Conservation (phyloP, 1,140 invertebrate species). For the Teleogryllus occipitalis region DNA sequence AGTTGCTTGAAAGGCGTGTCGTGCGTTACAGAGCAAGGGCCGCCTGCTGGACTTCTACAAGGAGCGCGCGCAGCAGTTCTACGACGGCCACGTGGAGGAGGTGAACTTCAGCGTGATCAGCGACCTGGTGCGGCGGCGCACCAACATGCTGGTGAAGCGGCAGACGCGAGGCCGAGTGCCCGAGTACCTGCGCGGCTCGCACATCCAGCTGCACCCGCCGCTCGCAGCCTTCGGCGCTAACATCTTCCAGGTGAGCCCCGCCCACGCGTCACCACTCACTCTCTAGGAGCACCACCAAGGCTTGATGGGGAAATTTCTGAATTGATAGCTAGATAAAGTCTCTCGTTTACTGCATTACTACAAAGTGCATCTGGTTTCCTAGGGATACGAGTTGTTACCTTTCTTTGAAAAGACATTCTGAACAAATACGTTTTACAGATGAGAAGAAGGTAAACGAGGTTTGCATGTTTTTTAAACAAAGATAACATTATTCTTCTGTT, state of each 20-base stretch:
- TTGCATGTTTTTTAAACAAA: too few species aligned
- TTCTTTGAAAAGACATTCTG: too few species aligned
- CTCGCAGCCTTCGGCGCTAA: conserved; percentile 68
- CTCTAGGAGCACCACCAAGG: too few species aligned
- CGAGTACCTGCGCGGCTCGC: conserved; percentile 64
- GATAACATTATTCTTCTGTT: too few species aligned
- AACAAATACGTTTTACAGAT: too few species aligned
- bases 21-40: conserved; percentile 47
- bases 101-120: conserved; percentile 70
- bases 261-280: too few species aligned
- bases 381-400: too few species aligned
- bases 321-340: too few species aligned
- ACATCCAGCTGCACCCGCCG: conserved; percentile 58
- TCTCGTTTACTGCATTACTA: too few species aligned
- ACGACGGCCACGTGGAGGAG: conserved; percentile 74
- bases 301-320: too few species aligned
- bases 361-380: too few species aligned
- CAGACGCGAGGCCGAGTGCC: conserved; percentile 65
- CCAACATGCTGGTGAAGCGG: conserved; percentile 67
- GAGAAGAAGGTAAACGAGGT: too few species aligned
- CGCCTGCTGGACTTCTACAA: conserved; percentile 76
- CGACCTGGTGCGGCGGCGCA: conserved; percentile 63
- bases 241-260: conserved; percentile 54
- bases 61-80: conserved; percentile 73
- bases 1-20: conserved; percentile 36